Conservation (phyloP, 2,113 vertebrate genomes). For the Dromaius novaehollandiae region DNA sequence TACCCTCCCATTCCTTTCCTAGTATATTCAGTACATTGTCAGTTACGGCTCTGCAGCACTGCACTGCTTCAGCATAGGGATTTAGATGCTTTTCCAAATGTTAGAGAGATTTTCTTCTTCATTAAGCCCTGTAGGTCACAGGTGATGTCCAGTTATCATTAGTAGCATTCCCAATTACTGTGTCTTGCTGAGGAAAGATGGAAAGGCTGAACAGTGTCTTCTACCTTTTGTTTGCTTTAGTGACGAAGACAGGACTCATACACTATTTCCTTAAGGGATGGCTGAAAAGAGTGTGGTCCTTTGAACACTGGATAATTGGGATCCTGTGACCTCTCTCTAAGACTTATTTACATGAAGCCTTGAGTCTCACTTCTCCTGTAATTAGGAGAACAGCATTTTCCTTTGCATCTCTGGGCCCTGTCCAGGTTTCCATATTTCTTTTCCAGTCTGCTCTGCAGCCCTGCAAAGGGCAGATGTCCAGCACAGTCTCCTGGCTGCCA, state of each 20-base stretch:
- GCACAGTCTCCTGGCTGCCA: neutral
- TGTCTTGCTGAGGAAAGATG: conserved; percentile 32
- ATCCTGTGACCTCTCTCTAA: conserved; percentile 33
- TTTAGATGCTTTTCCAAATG: conserved; percentile 12
- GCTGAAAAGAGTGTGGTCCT: neutral
- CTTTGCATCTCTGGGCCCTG: neutral
- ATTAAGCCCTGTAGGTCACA: conserved; percentile 50
- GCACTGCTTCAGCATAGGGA: neutral
- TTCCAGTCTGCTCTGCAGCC: neutral
- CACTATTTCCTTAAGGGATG: conserved; percentile 32
- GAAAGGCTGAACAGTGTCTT: conserved; percentile 10
- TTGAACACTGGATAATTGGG: conserved; percentile 22
- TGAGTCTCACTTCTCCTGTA: conserved; percentile 1
- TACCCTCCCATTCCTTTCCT: neutral
- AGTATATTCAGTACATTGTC: neutral
- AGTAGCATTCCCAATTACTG: neutral
- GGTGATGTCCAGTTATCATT: conserved; percentile 7
- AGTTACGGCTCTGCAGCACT: neutral
- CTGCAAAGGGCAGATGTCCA: neutral
- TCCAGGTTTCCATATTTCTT: neutral
- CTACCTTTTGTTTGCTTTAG: conserved; percentile 39
- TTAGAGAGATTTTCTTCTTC: conserved; percentile 47
- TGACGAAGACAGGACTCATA: conserved; percentile 34
- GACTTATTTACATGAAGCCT: conserved; percentile 39
- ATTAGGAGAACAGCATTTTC: conserved; percentile 8